Conservation (phyloP, 1,140 invertebrate genomes). For the Aethina tumida region DNA sequence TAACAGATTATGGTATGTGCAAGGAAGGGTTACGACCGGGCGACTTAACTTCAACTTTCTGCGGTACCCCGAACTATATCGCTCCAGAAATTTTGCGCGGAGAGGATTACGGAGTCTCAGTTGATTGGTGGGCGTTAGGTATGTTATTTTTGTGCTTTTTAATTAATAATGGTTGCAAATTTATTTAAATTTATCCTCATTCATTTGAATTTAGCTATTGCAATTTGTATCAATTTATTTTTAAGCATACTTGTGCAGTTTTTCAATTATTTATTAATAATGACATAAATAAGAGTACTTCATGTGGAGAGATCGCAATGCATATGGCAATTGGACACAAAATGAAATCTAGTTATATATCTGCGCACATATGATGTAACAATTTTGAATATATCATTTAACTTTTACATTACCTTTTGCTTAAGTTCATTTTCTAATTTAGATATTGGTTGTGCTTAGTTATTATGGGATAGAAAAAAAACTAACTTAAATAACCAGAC, state of each 20-base stretch:
- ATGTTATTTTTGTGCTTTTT: conserved; percentile 31
- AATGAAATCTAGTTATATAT: not conserved
- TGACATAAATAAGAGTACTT: not conserved
- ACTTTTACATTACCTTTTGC: too few species aligned
- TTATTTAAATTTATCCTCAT: too few species aligned
- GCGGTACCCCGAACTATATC: conserved; percentile 97
- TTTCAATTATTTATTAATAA: too few species aligned
- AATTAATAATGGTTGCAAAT: not conserved
- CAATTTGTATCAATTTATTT: too few species aligned
- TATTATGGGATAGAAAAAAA: too few species aligned
- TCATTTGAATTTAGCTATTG: too few species aligned
- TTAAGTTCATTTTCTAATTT: not conserved
- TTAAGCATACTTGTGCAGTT: too few species aligned
- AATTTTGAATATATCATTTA: too few species aligned
- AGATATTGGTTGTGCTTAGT: not conserved
- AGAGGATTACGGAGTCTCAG: conserved; percentile 85
- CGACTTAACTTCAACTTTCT: conserved; percentile 89
- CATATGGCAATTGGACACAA: too few species aligned
- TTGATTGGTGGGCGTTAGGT: conserved; percentile 96
- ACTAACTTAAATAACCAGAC: too few species aligned
- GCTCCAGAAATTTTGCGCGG: conserved; percentile 96
- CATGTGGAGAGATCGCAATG: too few species aligned
- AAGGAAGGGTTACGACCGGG: conserved; percentile 90
- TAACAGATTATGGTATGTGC: conserved; percentile 68
- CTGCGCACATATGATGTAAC: not conserved